Evolutionary conservation across 1,140 invertebrate species (phyloP).

Genomic region (Neodiprion virginianus): DNA sequence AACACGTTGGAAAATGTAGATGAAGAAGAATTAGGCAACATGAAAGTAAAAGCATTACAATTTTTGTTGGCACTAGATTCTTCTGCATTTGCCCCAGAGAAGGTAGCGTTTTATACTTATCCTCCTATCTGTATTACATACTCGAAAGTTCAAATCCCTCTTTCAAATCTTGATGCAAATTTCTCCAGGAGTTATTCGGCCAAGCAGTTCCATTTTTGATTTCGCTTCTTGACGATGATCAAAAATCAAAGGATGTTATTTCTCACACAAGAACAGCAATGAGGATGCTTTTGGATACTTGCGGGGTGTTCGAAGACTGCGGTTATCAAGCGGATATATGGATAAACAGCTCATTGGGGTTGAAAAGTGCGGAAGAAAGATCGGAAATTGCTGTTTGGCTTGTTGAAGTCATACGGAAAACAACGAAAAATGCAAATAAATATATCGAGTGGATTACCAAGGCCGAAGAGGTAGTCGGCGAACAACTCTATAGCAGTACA

Average conservation of each 20-base stretch:
- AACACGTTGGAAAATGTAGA: constrained; percentile 45
- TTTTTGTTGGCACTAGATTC: constrained; percentile 67
- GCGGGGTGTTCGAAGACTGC: constrained; percentile 68
- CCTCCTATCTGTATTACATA: neutral
- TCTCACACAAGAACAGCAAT: constrained; percentile 51
- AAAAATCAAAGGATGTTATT: constrained; percentile 42
- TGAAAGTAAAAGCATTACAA: constrained; percentile 72
- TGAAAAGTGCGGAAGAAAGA: constrained; percentile 46
- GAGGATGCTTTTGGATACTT: constrained; percentile 65
- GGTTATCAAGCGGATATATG: constrained; percentile 71
- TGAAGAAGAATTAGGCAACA: constrained; percentile 50
- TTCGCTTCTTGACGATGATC: constrained; percentile 46
- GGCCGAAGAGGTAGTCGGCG: constrained; percentile 33
- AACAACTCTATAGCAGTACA: constrained; percentile 27
- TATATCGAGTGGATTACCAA: constrained; percentile 41
- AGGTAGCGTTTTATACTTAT: constrained; percentile 37
- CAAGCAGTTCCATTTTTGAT: constrained; percentile 65
- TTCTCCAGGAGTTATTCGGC: constrained; percentile 62
- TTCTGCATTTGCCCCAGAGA: constrained; percentile 63
- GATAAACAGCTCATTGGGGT: constrained; percentile 62
- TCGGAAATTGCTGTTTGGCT: constrained; percentile 45
- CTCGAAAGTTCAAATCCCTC: neutral
- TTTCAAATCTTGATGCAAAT: neutral
- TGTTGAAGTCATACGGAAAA: constrained; percentile 40
- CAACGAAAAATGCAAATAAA: constrained; percentile 40